phyloP scores from a whole-genome alignment of 2,797 vertebrate genomes.

The Anabacerthia variegaticeps region DNA sequence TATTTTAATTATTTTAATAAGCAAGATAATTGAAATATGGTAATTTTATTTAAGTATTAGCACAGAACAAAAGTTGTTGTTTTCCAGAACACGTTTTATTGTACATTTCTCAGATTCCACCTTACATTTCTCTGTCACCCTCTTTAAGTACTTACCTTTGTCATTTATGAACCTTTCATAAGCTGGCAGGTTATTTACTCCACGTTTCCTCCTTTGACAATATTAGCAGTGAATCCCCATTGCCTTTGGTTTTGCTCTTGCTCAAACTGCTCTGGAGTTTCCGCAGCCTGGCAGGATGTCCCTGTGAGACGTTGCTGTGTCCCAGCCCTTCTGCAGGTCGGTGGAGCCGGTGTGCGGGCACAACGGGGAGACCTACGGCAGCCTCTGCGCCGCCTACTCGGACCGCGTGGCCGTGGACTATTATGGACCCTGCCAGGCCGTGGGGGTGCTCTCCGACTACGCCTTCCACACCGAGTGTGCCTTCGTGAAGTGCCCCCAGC shows the following conservation, averaged over 20 bases:
- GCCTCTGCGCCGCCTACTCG: conserved; percentile 88
- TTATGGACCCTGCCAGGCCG: conserved; percentile 83
- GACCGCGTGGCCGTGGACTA: conserved; percentile 92
- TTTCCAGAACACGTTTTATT: neutral
- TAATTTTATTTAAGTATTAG: neutral
- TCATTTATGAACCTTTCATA: neutral
- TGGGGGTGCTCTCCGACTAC: conserved; percentile 81
- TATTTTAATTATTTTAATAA: neutral
- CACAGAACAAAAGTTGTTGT: neutral
- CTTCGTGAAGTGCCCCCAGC: conserved; percentile 82
- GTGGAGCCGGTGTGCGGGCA: conserved; percentile 87
- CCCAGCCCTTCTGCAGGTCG: conserved; percentile 84
- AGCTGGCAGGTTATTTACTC: neutral
- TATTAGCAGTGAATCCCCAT: no score
- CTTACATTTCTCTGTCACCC: neutral
- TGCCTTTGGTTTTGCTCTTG: accelerated
- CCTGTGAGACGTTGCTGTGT: neutral
- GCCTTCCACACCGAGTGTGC: conserved; percentile 83
- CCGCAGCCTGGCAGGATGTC: accelerated
- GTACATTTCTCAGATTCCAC: neutral
- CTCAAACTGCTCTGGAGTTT: accelerated
- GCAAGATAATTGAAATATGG: neutral
- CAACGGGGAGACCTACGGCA: conserved; percentile 89
- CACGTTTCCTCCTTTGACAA: neutral
- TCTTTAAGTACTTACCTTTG: neutral